phyloP scores from a whole-genome alignment of 2,888 invertebrate genomes.

The Dermolepida albohirtum region DNA sequence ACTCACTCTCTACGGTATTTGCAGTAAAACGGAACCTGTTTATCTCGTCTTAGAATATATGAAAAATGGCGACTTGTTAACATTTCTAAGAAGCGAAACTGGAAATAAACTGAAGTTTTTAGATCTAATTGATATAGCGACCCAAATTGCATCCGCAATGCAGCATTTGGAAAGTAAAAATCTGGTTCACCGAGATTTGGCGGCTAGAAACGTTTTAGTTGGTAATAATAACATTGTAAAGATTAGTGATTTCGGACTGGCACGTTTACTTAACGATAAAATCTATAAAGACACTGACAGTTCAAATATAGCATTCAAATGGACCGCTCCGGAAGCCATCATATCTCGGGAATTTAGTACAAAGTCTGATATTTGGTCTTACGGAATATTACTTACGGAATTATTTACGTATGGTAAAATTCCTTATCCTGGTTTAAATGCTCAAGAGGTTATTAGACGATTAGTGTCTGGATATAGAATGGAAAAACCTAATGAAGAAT shows the following conservation, averaged over 20 bases:
- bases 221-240: slow-evolving; percentile 78
- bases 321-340: slow-evolving; percentile 98
- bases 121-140: slow-evolving; percentile 94
- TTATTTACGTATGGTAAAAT: slow-evolving; percentile 96
- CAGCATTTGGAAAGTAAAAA: slow-evolving; percentile 93
- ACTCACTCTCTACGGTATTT: slow-evolving; percentile 77
- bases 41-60: slow-evolving; percentile 83
- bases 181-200: slow-evolving; percentile 94
- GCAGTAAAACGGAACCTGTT: slow-evolving; percentile 76
- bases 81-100: slow-evolving; percentile 90
- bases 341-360: slow-evolving; percentile 96
- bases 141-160: slow-evolving; percentile 95
- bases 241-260: slow-evolving; percentile 95
- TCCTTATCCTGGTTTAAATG: slow-evolving; percentile 98
- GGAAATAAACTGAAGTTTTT: slow-evolving; percentile 89
- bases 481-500: slow-evolving; percentile 92
- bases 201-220: slow-evolving; percentile 94
- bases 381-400: slow-evolving; percentile 94
- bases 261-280: slow-evolving; percentile 96
- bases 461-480: slow-evolving; percentile 96
- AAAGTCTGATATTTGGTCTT: slow-evolving; percentile 99
- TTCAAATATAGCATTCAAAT: slow-evolving; percentile 98
- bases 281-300: slow-evolving; percentile 97
- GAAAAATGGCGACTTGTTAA: slow-evolving; percentile 94
- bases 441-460: slow-evolving; percentile 96